phyloP scores from a whole-genome alignment of 2,888 invertebrate species.

The Drosophila pegasa region DNA sequence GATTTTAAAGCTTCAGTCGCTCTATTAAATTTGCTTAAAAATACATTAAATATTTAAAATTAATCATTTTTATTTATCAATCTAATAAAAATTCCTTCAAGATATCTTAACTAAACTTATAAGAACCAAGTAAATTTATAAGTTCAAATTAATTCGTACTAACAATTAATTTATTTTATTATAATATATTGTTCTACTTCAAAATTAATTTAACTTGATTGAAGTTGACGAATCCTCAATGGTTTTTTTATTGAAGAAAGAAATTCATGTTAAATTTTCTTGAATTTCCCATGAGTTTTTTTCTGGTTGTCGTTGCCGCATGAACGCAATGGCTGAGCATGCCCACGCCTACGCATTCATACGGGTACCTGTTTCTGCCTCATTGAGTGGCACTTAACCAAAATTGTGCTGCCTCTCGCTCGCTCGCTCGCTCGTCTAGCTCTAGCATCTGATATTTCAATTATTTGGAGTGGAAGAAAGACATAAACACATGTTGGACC shows the following conservation, averaged over 20 bases:
- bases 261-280: background rate
- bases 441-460: conserved; percentile 72
- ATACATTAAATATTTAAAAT: too few relatives aligned
- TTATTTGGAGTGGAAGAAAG: conserved; percentile 51
- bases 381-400: conserved; percentile 66
- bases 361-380: conserved; percentile 67
- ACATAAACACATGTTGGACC: conserved; percentile 61
- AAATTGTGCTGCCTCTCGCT: conserved; percentile 19
- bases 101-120: too few relatives aligned
- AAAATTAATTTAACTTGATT: background rate
- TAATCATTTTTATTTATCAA: too few relatives aligned
- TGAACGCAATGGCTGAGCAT: conserved; percentile 43
- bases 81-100: too few relatives aligned
- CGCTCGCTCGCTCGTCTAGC: conserved; percentile 6
- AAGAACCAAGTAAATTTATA: too few relatives aligned
- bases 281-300: background rate
- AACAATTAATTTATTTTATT: background rate
- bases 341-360: conserved; percentile 24
- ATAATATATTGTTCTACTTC: background rate
- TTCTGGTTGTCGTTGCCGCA: conserved; percentile 26
- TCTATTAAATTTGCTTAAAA: too few relatives aligned
- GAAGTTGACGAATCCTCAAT: background rate
- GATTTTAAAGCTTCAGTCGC: too few relatives aligned
- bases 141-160: background rate
- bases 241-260: background rate